Conservation (phyloP, 2,113 vertebrate genomes). For the Thalassoma bifasciatum region DNA sequence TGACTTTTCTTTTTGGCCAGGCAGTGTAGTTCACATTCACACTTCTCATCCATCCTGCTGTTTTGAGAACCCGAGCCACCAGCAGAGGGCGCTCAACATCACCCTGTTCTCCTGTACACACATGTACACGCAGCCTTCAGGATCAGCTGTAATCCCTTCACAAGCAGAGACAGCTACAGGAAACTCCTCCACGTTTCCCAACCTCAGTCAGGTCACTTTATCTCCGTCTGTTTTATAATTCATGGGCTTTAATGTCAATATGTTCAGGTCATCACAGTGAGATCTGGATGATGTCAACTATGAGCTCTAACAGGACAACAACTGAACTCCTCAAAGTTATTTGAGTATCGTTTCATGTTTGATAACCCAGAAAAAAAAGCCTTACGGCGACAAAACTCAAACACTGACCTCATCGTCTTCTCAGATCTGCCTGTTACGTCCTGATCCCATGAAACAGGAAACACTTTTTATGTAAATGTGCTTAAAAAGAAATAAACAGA, state of each 20-base stretch:
- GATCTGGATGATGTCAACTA: background rate
- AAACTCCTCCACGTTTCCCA: background rate
- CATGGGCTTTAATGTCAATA: background rate
- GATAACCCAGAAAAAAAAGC: too few relatives aligned
- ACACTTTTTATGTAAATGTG: background rate
- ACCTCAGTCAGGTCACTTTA: too few relatives aligned
- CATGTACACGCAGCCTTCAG: background rate
- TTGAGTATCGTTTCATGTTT: background rate
- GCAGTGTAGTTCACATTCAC: too few relatives aligned
- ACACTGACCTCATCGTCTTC: constrained; percentile 4
- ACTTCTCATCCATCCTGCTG: too few relatives aligned
- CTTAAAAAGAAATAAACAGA: background rate
- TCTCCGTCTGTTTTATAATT: too few relatives aligned
- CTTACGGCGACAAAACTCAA: background rate
- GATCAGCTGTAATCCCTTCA: background rate
- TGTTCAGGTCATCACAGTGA: background rate
- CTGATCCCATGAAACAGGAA: background rate
- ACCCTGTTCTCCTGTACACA: background rate
- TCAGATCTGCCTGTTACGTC: background rate
- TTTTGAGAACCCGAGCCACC: constrained; percentile 13
- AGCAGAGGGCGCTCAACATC: constrained; percentile 20
- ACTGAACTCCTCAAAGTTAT: background rate
- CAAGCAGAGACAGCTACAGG: background rate
- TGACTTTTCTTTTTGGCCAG: too few relatives aligned
- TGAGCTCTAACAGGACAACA: background rate